These are phyloP conservation scores for Nannobrachium achirus DNA, from an alignment of 2,113 vertebrate species.

Conservation along the genomic window DNA sequence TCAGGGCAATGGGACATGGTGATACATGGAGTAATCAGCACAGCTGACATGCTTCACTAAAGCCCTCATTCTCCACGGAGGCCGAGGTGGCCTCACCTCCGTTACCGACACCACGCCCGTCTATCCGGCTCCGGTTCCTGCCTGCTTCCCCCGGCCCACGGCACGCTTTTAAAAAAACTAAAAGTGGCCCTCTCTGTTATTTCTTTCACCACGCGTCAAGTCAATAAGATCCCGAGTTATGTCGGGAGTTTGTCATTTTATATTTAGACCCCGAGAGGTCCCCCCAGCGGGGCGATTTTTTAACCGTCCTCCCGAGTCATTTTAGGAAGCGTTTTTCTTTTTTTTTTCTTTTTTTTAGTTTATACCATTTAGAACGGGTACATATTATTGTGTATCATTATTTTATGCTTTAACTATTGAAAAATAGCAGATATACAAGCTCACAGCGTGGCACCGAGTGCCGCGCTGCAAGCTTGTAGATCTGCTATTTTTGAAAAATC, in stretches of 20 bases:
- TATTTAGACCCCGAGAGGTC: slow-evolving; percentile 33
- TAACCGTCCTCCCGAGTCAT: slow-evolving; percentile 66
- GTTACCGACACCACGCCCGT: slow-evolving; percentile 5
- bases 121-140: background rate
- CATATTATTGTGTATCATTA: no score
- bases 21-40: slow-evolving; percentile 50
- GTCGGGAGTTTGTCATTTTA: slow-evolving; percentile 18
- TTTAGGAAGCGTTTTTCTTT: slow-evolving; percentile 53
- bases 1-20: slow-evolving; percentile 36
- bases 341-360: no score
- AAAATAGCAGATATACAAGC: no score
- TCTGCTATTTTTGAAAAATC: no score
- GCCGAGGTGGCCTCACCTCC: slow-evolving; percentile 54
- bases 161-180: slow-evolving; percentile 14
- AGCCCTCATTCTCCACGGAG: slow-evolving; percentile 32
- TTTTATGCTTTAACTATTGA: no score
- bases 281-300: slow-evolving; percentile 56
- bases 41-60: slow-evolving; percentile 45
- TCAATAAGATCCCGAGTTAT: slow-evolving; percentile 38
- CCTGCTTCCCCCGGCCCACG: slow-evolving; percentile 6
- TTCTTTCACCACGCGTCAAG: slow-evolving; percentile 49
- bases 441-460: no score
- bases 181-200: slow-evolving; percentile 26
- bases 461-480: no score
- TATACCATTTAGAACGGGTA: no score